Percentiles rank a stretch among this genome's conserved stretches.
Evolutionary conservation across 2,113 vertebrate genomes (phyloP).

Genomic region (Ovis canadensis): DNA sequence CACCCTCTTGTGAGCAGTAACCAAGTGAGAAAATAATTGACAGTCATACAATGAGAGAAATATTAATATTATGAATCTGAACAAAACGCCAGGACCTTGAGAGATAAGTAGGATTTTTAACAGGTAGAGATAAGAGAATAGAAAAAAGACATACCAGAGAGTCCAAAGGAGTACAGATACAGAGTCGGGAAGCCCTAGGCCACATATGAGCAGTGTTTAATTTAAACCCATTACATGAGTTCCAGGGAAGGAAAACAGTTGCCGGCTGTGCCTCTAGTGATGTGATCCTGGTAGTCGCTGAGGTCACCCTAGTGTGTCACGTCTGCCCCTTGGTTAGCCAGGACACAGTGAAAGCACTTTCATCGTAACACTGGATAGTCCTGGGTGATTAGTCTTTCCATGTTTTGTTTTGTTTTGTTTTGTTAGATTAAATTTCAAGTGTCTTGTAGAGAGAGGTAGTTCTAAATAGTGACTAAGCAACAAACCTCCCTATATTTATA

Average conservation of each 20-base stretch:
- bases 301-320: neutral
- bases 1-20: neutral
- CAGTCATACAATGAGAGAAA: neutral
- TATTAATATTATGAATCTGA: neutral
- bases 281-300: neutral
- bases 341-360: neutral
- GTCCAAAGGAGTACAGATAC: neutral
- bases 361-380: neutral
- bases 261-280: neutral
- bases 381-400: neutral
- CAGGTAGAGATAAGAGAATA: neutral
- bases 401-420: neutral
- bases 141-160: neutral
- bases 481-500: neutral
- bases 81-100: neutral
- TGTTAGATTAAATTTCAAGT: neutral
- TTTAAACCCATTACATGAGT: neutral
- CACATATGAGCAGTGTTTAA: neutral
- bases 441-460: neutral
- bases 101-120: slow-evolving; percentile 29
- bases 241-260: neutral
- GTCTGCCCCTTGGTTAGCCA: neutral
- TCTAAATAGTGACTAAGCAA: neutral
- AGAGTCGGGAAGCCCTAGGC: neutral
- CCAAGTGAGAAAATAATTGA: neutral